Evolutionary conservation across 2,113 vertebrate species (phyloP), one percentile per base, ranked within the genome.

Genomic region (Colius striatus): DNA sequence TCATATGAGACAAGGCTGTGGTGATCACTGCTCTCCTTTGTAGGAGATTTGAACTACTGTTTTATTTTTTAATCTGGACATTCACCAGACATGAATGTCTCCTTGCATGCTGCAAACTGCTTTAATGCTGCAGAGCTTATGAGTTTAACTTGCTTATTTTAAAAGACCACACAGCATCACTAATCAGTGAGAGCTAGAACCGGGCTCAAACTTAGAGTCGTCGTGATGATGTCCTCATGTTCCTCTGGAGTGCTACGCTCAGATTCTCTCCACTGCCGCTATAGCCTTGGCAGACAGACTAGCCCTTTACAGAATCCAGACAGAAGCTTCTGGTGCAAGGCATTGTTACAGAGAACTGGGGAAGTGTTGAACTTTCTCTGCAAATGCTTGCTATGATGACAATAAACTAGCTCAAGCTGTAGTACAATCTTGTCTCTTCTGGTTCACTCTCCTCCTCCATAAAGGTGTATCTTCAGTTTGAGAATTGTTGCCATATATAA

Each of bases 261-360:
- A 9, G 17, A 25, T 62, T 21, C 30, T 79, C 50, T 5, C 23
- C 0, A 0, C 60, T 70, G 51, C 38, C 91, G 30, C 63, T 15
- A 4, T 50, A 65, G 7, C 7, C 75, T 74, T 1, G 0, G 65
- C 51, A 51, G 54, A n/a, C 6, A 20, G 22, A 48, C 21, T 7
- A n/a, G 9, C 25, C 16, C 26, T 41, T 63, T 75, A n/a, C 62
- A 72, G 48, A 67, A 48, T 26, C 87, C 26, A 29, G 60, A 67
- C 16, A 72, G 38, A 72, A 72, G 22, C 18, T 22, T 45, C 55
- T 0, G 0, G 0, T 21, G 27, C 25, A 2, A 3, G 3, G 21
- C 1, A 0, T 62, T 5, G 0, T 36, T 74, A 16, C 2, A 1
- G 29, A 38, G 36, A 83, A 25, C 43, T 62, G 38, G 9, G 70